Conservation (phyloP, 2,113 vertebrate species). For the Otolemur garnettii region DNA sequence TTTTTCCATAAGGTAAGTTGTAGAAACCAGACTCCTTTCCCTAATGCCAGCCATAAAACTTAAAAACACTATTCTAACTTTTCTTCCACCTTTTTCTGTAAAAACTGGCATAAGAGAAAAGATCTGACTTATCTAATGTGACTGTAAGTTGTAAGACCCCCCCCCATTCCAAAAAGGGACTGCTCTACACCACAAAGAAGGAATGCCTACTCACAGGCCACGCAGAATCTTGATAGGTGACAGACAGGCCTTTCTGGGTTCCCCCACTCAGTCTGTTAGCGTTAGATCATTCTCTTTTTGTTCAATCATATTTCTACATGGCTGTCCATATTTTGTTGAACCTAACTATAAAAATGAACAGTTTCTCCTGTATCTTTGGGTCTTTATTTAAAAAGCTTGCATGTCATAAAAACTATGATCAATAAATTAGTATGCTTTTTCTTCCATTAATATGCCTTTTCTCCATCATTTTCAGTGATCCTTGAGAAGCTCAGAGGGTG, state of each 20-base stretch:
- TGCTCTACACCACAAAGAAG: background rate
- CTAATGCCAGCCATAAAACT: background rate
- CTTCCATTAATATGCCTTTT: background rate
- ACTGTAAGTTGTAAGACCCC: background rate
- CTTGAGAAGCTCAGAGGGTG: background rate
- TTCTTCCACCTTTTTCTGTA: background rate
- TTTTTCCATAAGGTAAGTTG: background rate
- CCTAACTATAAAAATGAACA: background rate
- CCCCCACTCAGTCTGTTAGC: background rate
- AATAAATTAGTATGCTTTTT: background rate
- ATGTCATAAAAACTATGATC: background rate
- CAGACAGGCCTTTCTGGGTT: background rate
- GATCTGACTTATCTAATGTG: background rate
- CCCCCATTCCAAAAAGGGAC: background rate
- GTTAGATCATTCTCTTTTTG: background rate
- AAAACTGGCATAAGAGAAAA: background rate
- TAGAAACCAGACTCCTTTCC: background rate
- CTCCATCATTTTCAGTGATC: background rate
- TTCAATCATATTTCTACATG: background rate
- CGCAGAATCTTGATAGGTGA: background rate
- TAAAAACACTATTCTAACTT: background rate
- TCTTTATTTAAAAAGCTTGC: background rate
- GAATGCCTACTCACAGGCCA: background rate
- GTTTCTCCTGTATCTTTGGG: background rate
- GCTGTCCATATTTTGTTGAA: background rate